phyloP scores from a whole-genome alignment of 1,140 invertebrate genomes.

The Tribolium madens region DNA sequence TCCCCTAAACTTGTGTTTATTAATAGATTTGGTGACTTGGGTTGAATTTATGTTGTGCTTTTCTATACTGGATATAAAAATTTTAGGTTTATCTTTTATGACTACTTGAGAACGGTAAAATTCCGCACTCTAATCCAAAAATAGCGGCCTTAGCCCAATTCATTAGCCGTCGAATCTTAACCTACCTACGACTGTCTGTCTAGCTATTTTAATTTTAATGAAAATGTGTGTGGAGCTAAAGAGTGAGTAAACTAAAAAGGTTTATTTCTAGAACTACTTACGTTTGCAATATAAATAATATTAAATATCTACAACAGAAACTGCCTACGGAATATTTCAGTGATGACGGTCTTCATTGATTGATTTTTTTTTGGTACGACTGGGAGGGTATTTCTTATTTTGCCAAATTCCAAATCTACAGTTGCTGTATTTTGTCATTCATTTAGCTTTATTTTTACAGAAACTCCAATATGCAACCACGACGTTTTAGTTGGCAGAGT shows the following conservation, averaged over 20 bases:
- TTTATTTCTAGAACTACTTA: slow-evolving; percentile 22
- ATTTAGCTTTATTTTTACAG: neutral
- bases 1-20: neutral
- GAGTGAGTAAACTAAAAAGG: slow-evolving; percentile 22
- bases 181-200: slow-evolving; percentile 24
- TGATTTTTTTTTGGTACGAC: neutral
- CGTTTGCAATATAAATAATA: slow-evolving; percentile 33
- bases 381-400: neutral
- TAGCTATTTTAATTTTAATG: slow-evolving; percentile 38
- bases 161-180: slow-evolving; percentile 28
- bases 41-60: no score
- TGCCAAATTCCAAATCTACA: neutral
- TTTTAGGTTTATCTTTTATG: neutral
- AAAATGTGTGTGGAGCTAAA: slow-evolving; percentile 23
- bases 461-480: neutral
- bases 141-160: slow-evolving; percentile 32
- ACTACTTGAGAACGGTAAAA: neutral
- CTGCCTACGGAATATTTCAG: neutral
- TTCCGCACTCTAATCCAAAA: neutral
- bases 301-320: slow-evolving; percentile 19
- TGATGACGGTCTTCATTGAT: slow-evolving; percentile 6
- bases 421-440: neutral
- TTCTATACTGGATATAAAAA: neutral
- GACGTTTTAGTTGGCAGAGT: neutral
- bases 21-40: neutral